Percentiles rank a stretch among this genome's conserved stretches.
Evolutionary conservation across 1,140 invertebrate species (phyloP).

Genomic region (Leptinotarsa texana): DNA sequence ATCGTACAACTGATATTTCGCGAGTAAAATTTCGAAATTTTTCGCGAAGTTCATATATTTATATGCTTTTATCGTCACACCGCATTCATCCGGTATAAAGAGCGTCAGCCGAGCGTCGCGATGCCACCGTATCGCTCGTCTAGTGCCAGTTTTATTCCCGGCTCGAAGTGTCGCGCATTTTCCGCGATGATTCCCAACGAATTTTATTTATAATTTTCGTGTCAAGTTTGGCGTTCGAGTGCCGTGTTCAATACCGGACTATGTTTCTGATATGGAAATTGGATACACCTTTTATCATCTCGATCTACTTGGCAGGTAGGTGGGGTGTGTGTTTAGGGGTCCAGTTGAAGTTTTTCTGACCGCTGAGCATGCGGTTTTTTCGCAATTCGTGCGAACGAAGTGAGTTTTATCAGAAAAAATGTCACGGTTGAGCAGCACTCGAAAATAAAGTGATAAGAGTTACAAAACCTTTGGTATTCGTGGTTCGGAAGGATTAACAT

Average conservation of each 20-base stretch:
- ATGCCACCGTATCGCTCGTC: conserved; percentile 13
- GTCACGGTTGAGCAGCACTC: not conserved
- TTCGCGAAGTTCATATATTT: no score
- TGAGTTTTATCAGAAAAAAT: not conserved
- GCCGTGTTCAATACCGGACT: conserved; percentile 8
- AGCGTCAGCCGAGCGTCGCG: conserved; percentile 18
- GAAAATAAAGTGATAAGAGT: not conserved
- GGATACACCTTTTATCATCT: conserved; percentile 2
- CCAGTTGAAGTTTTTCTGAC: not conserved
- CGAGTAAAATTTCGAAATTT: no score
- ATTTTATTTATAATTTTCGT: conserved; percentile 24
- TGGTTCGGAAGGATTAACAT: no score
- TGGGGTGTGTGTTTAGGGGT: not conserved
- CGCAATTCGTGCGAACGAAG: not conserved
- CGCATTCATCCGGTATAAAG: not conserved
- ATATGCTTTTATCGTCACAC: not conserved
- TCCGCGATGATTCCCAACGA: conserved; percentile 6
- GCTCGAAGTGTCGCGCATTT: not conserved
- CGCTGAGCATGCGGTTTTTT: not conserved
- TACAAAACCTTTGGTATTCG: not conserved
- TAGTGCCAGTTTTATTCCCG: conserved; percentile 24
- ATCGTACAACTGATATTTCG: no score
- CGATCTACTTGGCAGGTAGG: not conserved
- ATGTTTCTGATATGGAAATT: not conserved
- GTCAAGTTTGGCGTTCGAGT: conserved; percentile 24